A percentile compares a stretch with the other conserved stretches of the same genome.
Conservation (phyloP, 1,140 invertebrate species). For the Lethocerus indicus region DNA sequence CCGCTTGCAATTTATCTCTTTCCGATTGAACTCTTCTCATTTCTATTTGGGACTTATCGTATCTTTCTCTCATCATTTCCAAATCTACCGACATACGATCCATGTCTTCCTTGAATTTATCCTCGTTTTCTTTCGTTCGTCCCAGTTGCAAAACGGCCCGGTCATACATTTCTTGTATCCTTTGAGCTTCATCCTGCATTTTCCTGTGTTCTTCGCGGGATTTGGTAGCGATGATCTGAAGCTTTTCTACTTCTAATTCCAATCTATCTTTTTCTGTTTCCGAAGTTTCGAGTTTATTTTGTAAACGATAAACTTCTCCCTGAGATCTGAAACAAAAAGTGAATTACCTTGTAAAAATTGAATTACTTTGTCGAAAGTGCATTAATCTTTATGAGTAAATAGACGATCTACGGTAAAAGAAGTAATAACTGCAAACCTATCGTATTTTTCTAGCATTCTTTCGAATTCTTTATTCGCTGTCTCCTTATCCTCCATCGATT, state of each 20-base stretch:
- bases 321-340: constrained; percentile 45
- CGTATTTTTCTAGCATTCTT: constrained; percentile 82
- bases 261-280: constrained; percentile 73
- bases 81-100: constrained; percentile 60
- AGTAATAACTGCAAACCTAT: constrained; percentile 45
- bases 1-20: constrained; percentile 67
- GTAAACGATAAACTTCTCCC: constrained; percentile 71
- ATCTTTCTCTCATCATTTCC: constrained; percentile 73
- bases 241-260: constrained; percentile 72
- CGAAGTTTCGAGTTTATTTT: constrained; percentile 69
- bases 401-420: constrained; percentile 11
- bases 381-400: neutral
- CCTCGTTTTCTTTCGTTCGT: constrained; percentile 74
- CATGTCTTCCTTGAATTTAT: constrained; percentile 76
- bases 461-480: constrained; percentile 77
- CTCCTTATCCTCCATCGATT: constrained; percentile 76
- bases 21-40: constrained; percentile 62
- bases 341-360: constrained; percentile 4
- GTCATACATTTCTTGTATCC: constrained; percentile 75
- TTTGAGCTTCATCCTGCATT: constrained; percentile 64
- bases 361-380: neutral
- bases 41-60: constrained; percentile 76
- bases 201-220: constrained; percentile 71
- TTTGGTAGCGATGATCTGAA: constrained; percentile 56
- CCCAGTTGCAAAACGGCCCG: constrained; percentile 63